Base-by-base conservation (phyloP, 2,888 invertebrate species). In the Caenorhabditis sp. region DNA sequence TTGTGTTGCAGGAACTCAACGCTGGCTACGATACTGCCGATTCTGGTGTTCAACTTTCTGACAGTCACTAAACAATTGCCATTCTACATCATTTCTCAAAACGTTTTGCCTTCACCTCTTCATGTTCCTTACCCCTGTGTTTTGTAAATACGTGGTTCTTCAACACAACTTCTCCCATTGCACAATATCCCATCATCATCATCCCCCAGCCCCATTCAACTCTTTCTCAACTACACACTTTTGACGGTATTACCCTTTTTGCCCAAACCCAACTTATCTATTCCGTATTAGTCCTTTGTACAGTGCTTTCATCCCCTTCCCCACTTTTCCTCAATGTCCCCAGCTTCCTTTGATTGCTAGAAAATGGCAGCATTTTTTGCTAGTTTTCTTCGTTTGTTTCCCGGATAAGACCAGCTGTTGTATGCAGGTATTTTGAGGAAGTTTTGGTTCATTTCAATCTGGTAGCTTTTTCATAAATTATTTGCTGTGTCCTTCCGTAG, bases 11-110 rank as follows among this genome's bases (percentile, higher is more conserved):
- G 86, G 83, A 86, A 44, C 80, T 86, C 47, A 83, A 86, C 72
- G 88, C 87, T 72, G 88, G 88, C 1, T 87, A 88, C 31, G 88
- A 88, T 63, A 88, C 88, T 26, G 84, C 88, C 16, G 88, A 88
- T 51, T 86, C 86, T 22, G 88, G 88, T 7, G 73, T 87, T 12
- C 86, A 86, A 51, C 69, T 87, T 14, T 87, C 87, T 2, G 86
- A 87, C 49, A 75, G 79, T n/a, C 83, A 80, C 19, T 83, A 58
- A n/a, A n/a, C n/a, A n/a, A 68, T 38, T 31, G 31, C 2, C 22
- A 14, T 28, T 44, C 22, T 4, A 41, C n/a, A 35, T 35, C 35
- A 24, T 28, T 63, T 24, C 31, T 51, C 49, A 61, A 54, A 49
- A 51, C 26, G 5, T 28, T 28, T 41, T 41, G n/a, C 41, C 19